Evolutionary conservation across 2,888 invertebrate species (phyloP).

Genomic region (Cryptus armator): DNA sequence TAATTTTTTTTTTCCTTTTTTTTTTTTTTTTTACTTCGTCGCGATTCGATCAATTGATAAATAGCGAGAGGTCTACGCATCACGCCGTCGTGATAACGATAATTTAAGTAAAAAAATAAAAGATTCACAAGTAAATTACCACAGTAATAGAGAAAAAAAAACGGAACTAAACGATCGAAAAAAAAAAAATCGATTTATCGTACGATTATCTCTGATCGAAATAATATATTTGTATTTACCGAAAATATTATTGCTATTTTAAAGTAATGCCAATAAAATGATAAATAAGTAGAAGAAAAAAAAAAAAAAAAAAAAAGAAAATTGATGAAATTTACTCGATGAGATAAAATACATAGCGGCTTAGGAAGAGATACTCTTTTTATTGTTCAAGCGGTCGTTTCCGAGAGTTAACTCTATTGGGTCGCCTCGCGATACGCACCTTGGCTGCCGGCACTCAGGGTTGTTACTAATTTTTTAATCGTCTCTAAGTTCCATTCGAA

Average conservation of each 20-base stretch:
- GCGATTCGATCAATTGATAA: constrained; percentile 42
- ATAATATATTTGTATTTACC: constrained; percentile 82
- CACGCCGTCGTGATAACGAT: constrained; percentile 69
- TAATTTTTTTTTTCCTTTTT: constrained; percentile 16
- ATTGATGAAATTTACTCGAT: constrained; percentile 43
- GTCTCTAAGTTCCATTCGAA: constrained; percentile 41
- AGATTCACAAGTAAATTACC: constrained; percentile 54
- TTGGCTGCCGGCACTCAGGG: constrained; percentile 63
- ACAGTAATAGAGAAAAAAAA: constrained; percentile 16
- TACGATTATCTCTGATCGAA: constrained; percentile 75
- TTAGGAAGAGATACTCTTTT: constrained; percentile 47
- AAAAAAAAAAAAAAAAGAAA: background rate
- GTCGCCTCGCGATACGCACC: constrained; percentile 16
- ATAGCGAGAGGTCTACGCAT: constrained; percentile 21
- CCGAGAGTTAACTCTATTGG: constrained; percentile 29
- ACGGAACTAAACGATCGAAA: constrained; percentile 36
- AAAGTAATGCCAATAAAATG: constrained; percentile 59
- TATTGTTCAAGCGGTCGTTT: constrained; percentile 32
- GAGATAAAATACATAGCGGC: constrained; percentile 53
- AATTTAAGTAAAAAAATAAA: constrained; percentile 69
- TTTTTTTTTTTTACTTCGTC: constrained; percentile 35
- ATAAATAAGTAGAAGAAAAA: constrained; percentile 30
- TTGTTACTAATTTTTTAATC: constrained; percentile 68
- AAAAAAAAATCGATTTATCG: constrained; percentile 66
- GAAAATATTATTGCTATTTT: constrained; percentile 81